Conservation (phyloP, 1,140 invertebrate species). For the Magallana gigas region DNA sequence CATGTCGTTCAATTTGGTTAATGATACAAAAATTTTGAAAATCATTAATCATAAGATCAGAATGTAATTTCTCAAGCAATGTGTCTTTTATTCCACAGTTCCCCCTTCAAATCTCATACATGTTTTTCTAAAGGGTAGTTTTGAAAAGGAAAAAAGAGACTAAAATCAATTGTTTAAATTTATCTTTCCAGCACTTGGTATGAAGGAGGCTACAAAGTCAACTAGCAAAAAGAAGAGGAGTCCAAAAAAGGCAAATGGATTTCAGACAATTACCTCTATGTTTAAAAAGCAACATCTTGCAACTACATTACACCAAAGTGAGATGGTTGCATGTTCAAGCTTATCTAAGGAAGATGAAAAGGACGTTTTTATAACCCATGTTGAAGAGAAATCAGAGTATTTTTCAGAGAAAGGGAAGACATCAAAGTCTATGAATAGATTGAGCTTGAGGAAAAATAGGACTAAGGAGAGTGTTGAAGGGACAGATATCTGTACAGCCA, state of each 20-base stretch:
- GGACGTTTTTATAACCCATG: constrained; percentile 47
- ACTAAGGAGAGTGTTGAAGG: neutral
- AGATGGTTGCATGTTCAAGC: neutral
- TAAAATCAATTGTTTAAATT: no score
- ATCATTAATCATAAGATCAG: no score
- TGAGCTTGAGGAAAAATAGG: constrained; percentile 31
- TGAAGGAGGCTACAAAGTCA: neutral
- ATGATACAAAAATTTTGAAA: no score
- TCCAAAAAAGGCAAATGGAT: constrained; percentile 10
- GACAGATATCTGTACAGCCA: neutral
- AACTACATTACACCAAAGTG: neutral
- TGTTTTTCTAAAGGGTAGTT: no score
- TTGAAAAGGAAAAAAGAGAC: no score
- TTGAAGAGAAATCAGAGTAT: constrained; percentile 51
- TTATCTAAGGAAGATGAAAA: constrained; percentile 33
- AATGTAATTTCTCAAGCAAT: no score
- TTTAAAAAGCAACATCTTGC: constrained; percentile 48
- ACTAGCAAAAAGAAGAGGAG: neutral
- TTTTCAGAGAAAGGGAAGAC: constrained; percentile 35
- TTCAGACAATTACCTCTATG: constrained; percentile 55
- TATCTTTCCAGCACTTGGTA: neutral
- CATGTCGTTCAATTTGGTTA: no score
- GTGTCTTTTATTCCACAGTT: no score
- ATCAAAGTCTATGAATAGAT: constrained; percentile 12
- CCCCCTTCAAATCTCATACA: no score